Conservation (phyloP, 1,140 invertebrate genomes). For the Trialeurodes vaporariorum region DNA sequence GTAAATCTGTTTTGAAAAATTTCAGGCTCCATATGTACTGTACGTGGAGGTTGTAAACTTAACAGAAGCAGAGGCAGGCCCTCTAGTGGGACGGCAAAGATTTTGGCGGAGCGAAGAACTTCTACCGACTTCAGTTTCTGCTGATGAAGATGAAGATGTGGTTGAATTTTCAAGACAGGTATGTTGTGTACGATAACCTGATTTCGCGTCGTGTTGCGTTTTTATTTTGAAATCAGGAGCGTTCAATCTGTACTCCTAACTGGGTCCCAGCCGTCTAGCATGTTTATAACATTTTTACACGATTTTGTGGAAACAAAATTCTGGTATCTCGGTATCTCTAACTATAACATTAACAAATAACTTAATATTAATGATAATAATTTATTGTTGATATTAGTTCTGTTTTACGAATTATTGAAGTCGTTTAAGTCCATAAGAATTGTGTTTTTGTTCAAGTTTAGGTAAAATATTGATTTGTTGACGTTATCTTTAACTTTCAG, state of each 20-base stretch:
- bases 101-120: slow-evolving; percentile 94
- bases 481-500: neutral
- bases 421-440: too few species aligned
- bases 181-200: slow-evolving; percentile 32
- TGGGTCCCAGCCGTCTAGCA: too few species aligned
- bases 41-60: slow-evolving; percentile 95
- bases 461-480: too few species aligned
- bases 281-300: neutral
- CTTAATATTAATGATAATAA: neutral
- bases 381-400: neutral
- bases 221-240: too few species aligned
- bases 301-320: neutral
- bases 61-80: slow-evolving; percentile 66
- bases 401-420: too few species aligned
- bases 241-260: too few species aligned
- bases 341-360: neutral
- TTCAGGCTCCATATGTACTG: slow-evolving; percentile 89
- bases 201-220: slow-evolving; percentile 32
- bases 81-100: slow-evolving; percentile 63
- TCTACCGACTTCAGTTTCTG: slow-evolving; percentile 35
- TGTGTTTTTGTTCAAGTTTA: too few species aligned
- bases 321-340: neutral
- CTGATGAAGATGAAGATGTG: slow-evolving; percentile 35
- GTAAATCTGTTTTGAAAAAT: too few species aligned
- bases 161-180: slow-evolving; percentile 30